phyloP scores from a whole-genome alignment of 2,113 vertebrate species.

The Trichomycterus rosablanca region DNA sequence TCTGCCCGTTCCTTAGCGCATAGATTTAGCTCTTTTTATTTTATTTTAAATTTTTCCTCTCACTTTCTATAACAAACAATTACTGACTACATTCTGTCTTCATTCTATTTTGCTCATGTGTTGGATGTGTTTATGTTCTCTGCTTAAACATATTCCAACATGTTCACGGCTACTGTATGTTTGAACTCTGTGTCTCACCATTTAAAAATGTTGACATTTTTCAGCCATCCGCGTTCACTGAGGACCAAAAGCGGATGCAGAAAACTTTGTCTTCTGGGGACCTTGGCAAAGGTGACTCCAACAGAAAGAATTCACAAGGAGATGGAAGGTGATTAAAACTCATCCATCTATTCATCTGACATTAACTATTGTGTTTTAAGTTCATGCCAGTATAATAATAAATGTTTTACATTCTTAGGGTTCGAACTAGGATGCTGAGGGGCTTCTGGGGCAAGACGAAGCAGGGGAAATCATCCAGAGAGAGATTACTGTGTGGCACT shows the following conservation, averaged over 20 bases:
- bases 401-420: slow-evolving; percentile 60
- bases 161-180: too few species aligned
- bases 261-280: slow-evolving; percentile 91
- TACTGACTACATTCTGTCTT: not conserved
- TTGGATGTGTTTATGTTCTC: too few species aligned
- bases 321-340: slow-evolving; percentile 78
- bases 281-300: slow-evolving; percentile 68
- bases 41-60: not conserved
- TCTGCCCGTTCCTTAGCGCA: slow-evolving; percentile 21
- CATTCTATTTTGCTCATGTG: too few species aligned
- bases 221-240: slow-evolving; percentile 65
- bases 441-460: slow-evolving; percentile 90
- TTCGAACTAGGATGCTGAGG: slow-evolving; percentile 86
- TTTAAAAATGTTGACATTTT: slow-evolving; percentile 47
- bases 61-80: not conserved
- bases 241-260: slow-evolving; percentile 76
- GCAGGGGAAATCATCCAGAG: slow-evolving; percentile 72
- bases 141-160: too few species aligned
- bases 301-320: slow-evolving; percentile 70
- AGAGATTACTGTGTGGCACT: slow-evolving; percentile 73
- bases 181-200: too few species aligned
- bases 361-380: too few species aligned
- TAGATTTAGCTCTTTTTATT: slow-evolving; percentile 3
- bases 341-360: too few species aligned
- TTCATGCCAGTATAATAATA: not conserved